phyloP scores from a whole-genome alignment of 2,888 invertebrate genomes.

The Ormyrus pomaceus region DNA sequence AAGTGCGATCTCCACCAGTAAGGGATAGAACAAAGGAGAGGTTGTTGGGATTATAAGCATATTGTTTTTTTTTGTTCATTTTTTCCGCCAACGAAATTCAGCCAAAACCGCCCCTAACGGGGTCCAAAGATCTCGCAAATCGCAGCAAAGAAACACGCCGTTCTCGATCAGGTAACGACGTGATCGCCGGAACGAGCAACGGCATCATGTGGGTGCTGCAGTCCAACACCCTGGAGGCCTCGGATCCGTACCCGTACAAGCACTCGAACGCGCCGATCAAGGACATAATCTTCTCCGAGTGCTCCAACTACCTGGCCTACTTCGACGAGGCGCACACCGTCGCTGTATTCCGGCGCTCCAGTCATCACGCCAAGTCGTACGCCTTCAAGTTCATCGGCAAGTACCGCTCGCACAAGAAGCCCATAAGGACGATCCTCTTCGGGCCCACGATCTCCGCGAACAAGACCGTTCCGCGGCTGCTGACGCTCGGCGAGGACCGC shows the following conservation, averaged over 20 bases:
- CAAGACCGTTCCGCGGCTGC: conserved; percentile 75
- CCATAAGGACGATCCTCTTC: conserved; percentile 79
- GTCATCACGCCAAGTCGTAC: conserved; percentile 63
- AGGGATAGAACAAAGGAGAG: too few relatives aligned
- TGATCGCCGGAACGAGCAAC: conserved; percentile 79
- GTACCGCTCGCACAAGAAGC: conserved; percentile 80
- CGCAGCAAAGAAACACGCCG: too few relatives aligned
- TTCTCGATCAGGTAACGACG: conserved; percentile 58
- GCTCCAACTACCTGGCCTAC: conserved; percentile 78
- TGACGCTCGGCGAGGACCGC: conserved; percentile 80
- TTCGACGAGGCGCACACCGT: conserved; percentile 79
- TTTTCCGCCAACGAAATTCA: too few relatives aligned
- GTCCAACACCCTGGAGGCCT: conserved; percentile 77
- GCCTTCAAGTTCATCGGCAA: conserved; percentile 80
- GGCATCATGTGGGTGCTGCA: conserved; percentile 80
- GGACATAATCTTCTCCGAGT: conserved; percentile 77
- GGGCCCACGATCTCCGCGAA: conserved; percentile 71
- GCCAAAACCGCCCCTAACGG: too few relatives aligned
- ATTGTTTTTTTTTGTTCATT: too few relatives aligned
- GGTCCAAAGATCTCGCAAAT: too few relatives aligned
- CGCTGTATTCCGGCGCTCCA: conserved; percentile 69
- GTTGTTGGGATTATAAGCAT: too few relatives aligned
- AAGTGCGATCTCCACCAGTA: too few relatives aligned
- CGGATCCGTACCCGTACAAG: conserved; percentile 75
- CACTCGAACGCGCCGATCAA: conserved; percentile 76